Evolutionary conservation across 2,797 vertebrate genomes (phyloP), one percentile per base, ranked within the genome.

Genomic region (Erpetoichthys calabaricus): DNA sequence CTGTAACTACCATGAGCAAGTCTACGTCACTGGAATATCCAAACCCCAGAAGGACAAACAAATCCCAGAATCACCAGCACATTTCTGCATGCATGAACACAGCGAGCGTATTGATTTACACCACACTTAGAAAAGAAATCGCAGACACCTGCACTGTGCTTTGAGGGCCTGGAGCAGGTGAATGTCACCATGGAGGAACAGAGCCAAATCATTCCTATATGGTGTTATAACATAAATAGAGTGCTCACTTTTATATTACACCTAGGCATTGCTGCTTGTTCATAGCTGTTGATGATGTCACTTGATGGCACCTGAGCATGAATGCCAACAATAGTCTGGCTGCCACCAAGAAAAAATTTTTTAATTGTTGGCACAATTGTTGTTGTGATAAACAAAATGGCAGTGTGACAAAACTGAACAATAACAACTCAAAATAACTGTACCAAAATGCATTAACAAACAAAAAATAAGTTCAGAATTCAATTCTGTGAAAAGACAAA

Each of bases 11-110:
- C 25, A 25, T 25, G 25, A 25, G 25, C 25, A 25, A 25, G 25
- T 25, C 25, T 25, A 25, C 25, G 25, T 25, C 25, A 25, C 25
- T 25, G 25, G 25, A 25, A 25, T 25, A 25, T 25, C 25, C 25
- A 25, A 25, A 25, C 25, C 41, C 57, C 55, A 49, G 56, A 45
- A 45, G n/a, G n/a, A n/a, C n/a, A n/a, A n/a, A n/a, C n/a, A n/a
- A 25, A 25, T 25, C 41, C 57, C 55, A 49, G 56, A 45, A 45
- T 60, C 49, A 60, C 51, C 49, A 47, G 64, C 59, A 51, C 63
- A 67, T 55, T 62, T 58, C 50, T 54, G 57, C 80, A 82, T 82
- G 79, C 79, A 73, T 60, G 65, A 59, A 66, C 47, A 64, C 59
- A 43, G 55, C 47, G 45, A 61, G 56, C 50, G 8, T 7, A 57